A percentile compares a stretch with the other conserved stretches of the same genome.
These are phyloP conservation scores for silkworm (Bombyx mori) DNA, from an alignment of 1,140 invertebrate species.

Conservation along the genomic window DNA sequence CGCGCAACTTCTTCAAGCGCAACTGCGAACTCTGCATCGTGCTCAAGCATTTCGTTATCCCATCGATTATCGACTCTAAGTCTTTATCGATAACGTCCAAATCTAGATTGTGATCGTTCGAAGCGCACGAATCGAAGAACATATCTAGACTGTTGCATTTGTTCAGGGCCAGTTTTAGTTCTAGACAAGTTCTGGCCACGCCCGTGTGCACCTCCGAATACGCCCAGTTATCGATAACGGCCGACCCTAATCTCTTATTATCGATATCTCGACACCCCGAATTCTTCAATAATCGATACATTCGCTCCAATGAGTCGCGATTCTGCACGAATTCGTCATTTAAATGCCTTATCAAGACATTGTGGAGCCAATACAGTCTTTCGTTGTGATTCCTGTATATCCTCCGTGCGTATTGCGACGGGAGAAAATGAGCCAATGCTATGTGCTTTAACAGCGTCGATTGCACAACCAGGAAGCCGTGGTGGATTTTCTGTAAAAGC, in stretches of 20 bases:
- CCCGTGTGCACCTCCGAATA: conserved; percentile 55
- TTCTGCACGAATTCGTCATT: conserved; percentile 42
- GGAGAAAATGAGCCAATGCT: conserved; percentile 49
- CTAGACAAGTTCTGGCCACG: conserved; percentile 42
- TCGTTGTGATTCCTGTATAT: conserved; percentile 59
- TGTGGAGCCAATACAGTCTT: conserved; percentile 56
- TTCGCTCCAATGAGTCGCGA: conserved; percentile 41
- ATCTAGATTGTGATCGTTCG: conserved; percentile 45
- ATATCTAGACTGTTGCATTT: conserved; percentile 50
- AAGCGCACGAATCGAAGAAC: conserved; percentile 52
- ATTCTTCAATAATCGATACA: conserved; percentile 57
- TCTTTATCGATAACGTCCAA: conserved; percentile 43
- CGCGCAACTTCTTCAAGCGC: conserved; percentile 44
- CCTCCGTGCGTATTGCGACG: conserved; percentile 22
- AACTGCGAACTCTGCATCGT: conserved; percentile 50
- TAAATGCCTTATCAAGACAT: conserved; percentile 33
- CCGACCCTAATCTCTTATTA: conserved; percentile 33
- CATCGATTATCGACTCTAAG: conserved; percentile 50
- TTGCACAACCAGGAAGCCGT: conserved; percentile 61
- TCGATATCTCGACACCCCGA: conserved; percentile 34
- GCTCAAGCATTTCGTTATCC: conserved; percentile 39
- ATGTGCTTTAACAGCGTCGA: conserved; percentile 58
- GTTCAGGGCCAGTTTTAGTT: conserved; percentile 45
- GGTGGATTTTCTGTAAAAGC: conserved; percentile 60
- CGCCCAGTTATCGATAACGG: conserved; percentile 40